Base-by-base conservation (phyloP, 2,888 invertebrate species). In the Dryocosmus kuriphilus region DNA sequence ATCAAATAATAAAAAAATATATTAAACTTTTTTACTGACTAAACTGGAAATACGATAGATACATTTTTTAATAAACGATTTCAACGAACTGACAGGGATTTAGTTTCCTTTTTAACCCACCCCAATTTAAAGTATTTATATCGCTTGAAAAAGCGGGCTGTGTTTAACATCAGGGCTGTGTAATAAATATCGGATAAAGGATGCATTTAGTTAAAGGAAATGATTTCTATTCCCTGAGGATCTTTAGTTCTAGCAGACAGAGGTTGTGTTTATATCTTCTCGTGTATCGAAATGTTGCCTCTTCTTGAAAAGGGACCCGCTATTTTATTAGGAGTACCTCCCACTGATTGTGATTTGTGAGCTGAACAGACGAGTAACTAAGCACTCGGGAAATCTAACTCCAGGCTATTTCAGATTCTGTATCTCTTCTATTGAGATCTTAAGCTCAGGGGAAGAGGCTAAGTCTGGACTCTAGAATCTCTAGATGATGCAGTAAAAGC, bases 341-440 rank as follows among this genome's bases (percentile, higher is more conserved):
- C 63, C 63, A 63, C 63, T 63, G 63, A 63, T 63, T 35, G 32
- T 63, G 63, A 63, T 63, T 63, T 63, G 63, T 63, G 63, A 63
- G 32, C 63, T 32, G 32, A 16, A 63, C 63, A 63, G n/a, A 22
- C 30, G 32, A 32, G 30, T 63, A 63, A 63, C 63, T 35, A 35
- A 63, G 32, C 30, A 32, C 63, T 62, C 32, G 62, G 62, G 62
- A 62, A 62, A 62, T 27, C 32, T 62, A 51, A 24, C 57, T 57
- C 22, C 24, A 57, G 57, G 57, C 57, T 57, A 57, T 57, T 57
- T 57, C 57, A 24, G 57, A 24, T 57, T 57, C 57, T 57, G 24
- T 24, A 24, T 57, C 57, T 57, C 24, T 57, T 22, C 57, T 57
- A 57, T 57, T n/a, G 51, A 51, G 51, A 51, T 51, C 51, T 51